Base-by-base conservation (phyloP, 2,888 invertebrate species). In the Pachydiplax longipennis region DNA sequence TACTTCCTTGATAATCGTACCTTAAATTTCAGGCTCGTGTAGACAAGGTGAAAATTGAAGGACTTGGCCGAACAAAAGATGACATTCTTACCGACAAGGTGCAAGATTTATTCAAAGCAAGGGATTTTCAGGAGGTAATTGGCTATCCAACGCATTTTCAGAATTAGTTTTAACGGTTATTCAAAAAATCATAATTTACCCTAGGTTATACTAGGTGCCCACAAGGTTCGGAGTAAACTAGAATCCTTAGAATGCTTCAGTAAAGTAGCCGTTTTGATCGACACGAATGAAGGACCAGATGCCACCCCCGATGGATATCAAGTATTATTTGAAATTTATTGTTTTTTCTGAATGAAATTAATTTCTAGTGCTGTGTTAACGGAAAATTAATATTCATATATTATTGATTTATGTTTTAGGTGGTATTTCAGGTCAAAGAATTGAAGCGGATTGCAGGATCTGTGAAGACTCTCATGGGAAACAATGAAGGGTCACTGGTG, bases 231-330 rank as follows among this genome's bases (percentile, higher is more conserved):
- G 90, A 95, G 95, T 31, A 97, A 97, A 92, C 94, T 99, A 91
- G 97, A 97, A 93, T 96, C 96, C 90, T 95, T 99, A 92, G 99
- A 98, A 8, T 97, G 99, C 93, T 99, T 99, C 94, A 97, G 97
- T 91, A 97, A 97, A 92, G 96, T 99, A 90, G 96, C 96, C 4
- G 97, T 99, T 31, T 96, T 96, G 92, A 98, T 99, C 91, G 99
- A 99, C 94, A 97, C 98, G 8, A 97, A 97, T 90, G 96, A 96
- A 90, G 98, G 98, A 0, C 95, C 96, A 0, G 96, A 95, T 92
- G 95, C 97, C 22, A 96, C 97, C n/a, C 96, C 96, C 0, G 96
- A 97, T 93, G 98, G 98, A 18, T 95, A 97, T 90, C 97, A 98
- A 95, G 97, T 97, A 93, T 92, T 91, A 80, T 82, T 90, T 91